Evolutionary conservation across 2,113 vertebrate genomes (phyloP), one percentile per base, ranked within the genome.

Genomic region (Naja naja): DNA sequence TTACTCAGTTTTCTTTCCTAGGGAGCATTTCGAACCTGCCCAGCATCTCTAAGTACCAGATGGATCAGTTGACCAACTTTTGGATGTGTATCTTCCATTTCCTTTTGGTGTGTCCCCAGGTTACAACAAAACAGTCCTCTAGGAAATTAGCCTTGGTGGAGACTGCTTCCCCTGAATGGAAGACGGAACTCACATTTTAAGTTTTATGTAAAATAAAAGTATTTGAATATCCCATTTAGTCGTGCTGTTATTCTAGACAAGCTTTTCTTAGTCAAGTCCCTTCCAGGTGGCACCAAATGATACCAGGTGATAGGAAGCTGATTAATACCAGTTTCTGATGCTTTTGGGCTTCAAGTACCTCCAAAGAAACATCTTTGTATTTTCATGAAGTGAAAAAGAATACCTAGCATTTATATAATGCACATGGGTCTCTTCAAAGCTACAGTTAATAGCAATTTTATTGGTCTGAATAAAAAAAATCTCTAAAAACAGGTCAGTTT

Each of bases 61-160:
- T 53, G 14, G 5, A 47, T 54, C 85, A 45, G 34, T 91, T 95
- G 89, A 88, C 23, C 43, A 93, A 69, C 3, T 87, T 95, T 94
- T 22, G 54, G 74, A 49, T 87, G 14, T 54, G 12, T 4, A 1
- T 14, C 39, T 94, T 88, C 93, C 1, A 27, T 89, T 95, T 95
- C 53, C n/a, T 95, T 20, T 54, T 20, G 25, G 14, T 49, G 5
- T 4, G n/a, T 34, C 34, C 88, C 92, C 64, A 92, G 92, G 54
- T 5, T 4, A 0, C 56, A 88, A 52, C 22, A 58, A 64, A 55
- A 64, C 39, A 87, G 58, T 93, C 30, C 43, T n/a, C 58, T 52
- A 52, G 27, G 95, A 93, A 3, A 20, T 1, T 64, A 39, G 22
- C 12, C 1, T 14, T 89, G 91, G 45, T 0, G 0, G 55, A 30